A percentile compares a stretch with the other conserved stretches of the same genome.
Conservation (phyloP, 53 echinoderm and acorn worm species). For the Luidia sarsii region DNA sequence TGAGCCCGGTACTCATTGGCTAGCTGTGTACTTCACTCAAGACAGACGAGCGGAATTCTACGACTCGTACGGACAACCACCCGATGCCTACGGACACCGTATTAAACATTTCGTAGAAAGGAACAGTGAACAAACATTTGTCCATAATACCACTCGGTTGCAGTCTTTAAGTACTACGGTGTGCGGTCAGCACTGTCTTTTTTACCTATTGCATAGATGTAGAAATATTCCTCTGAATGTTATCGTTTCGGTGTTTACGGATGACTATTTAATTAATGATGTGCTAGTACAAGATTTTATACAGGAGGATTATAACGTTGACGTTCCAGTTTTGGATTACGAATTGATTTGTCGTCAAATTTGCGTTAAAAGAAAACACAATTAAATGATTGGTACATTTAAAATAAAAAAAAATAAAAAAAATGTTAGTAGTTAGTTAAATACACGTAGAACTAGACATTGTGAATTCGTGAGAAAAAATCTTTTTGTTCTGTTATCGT, state of each 20-base stretch:
- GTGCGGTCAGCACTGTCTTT: constrained; percentile 76
- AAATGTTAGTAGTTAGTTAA: too few species aligned
- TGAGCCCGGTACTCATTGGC: not conserved
- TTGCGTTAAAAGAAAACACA: too few species aligned
- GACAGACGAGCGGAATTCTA: constrained; percentile 52
- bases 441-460: too few species aligned
- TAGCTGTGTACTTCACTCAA: too few species aligned
- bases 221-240: constrained; percentile 33
- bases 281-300: constrained; percentile 53
- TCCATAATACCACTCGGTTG: too few species aligned
- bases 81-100: constrained; percentile 23
- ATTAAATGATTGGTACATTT: too few species aligned
- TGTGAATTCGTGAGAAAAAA: too few species aligned
- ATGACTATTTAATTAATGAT: constrained; percentile 57
- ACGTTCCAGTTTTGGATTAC: constrained; percentile 41
- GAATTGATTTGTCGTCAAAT: too few species aligned
- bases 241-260: constrained; percentile 45
- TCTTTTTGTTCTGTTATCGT: too few species aligned
- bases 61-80: constrained; percentile 60
- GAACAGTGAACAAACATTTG: too few species aligned
- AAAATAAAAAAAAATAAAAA: too few species aligned
- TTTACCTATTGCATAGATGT: constrained; percentile 59
- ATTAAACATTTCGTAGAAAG: constrained; percentile 49
- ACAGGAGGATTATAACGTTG: constrained; percentile 37
- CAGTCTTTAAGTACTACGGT: constrained; percentile 64